A percentile compares a stretch with the other conserved stretches of the same genome.
Conservation (phyloP, 2,888 invertebrate species). For the Carcina quercana region DNA sequence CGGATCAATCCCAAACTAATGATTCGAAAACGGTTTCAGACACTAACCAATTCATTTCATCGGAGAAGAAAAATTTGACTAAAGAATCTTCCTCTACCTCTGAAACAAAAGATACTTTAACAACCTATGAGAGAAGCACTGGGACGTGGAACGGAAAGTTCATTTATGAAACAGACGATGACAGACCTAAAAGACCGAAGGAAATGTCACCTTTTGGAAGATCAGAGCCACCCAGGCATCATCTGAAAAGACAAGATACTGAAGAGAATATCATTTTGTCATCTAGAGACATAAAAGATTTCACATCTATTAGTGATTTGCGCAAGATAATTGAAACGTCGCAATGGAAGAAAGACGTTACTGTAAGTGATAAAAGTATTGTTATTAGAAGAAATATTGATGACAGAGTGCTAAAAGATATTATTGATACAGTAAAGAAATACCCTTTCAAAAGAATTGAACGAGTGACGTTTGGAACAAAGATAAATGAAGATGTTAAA, state of each 20-base stretch:
- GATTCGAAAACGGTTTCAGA: slow-evolving; percentile 42
- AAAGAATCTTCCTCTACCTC: slow-evolving; percentile 50
- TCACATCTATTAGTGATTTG: slow-evolving; percentile 63
- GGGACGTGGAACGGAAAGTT: slow-evolving; percentile 76
- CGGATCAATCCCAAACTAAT: slow-evolving; percentile 34
- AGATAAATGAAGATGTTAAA: slow-evolving; percentile 75
- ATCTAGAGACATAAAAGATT: slow-evolving; percentile 65
- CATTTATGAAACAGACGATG: slow-evolving; percentile 63
- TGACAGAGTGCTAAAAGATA: slow-evolving; percentile 59
- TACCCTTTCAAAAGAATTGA: slow-evolving; percentile 67
- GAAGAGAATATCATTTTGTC: slow-evolving; percentile 66
- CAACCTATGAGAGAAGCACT: slow-evolving; percentile 61
- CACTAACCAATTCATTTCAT: slow-evolving; percentile 53
- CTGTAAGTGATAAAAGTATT: slow-evolving; percentile 62
- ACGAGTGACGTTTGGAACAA: slow-evolving; percentile 71
- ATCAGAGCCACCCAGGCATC: slow-evolving; percentile 56
- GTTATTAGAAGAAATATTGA: slow-evolving; percentile 65
- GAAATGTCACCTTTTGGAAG: slow-evolving; percentile 60
- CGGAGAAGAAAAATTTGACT: slow-evolving; percentile 61
- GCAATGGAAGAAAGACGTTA: slow-evolving; percentile 56
- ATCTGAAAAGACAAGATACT: slow-evolving; percentile 62
- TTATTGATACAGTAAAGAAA: slow-evolving; percentile 65
- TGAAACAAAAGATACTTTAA: slow-evolving; percentile 52
- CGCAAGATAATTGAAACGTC: slow-evolving; percentile 63
- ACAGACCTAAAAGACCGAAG: slow-evolving; percentile 54